phyloP scores from a whole-genome alignment of 2,888 invertebrate species.

The Drosophila percnosoma region DNA sequence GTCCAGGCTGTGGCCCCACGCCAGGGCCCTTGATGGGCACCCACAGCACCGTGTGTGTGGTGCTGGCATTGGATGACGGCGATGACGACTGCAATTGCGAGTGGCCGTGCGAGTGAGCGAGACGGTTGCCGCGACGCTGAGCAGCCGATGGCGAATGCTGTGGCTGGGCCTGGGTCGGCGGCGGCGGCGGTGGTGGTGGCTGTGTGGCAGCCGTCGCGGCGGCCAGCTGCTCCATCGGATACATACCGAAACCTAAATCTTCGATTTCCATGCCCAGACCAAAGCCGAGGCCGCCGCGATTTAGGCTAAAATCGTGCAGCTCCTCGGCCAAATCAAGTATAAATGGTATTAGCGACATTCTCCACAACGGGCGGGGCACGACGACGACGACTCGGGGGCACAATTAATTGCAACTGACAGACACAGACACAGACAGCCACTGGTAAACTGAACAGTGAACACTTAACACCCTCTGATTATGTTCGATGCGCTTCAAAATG shows the following conservation, averaged over 20 bases:
- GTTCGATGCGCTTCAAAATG: constrained; percentile 24
- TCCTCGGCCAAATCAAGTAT: constrained; percentile 80
- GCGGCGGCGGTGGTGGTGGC: constrained; percentile 19
- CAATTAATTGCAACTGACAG: constrained; percentile 19
- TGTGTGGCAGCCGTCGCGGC: constrained; percentile 51
- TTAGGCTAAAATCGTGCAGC: constrained; percentile 64
- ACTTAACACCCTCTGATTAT: constrained; percentile 16
- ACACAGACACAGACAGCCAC: constrained; percentile 16
- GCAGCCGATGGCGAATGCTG: constrained; percentile 49
- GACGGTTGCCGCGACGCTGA: constrained; percentile 43
- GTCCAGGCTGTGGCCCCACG: background rate
- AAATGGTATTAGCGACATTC: constrained; percentile 81
- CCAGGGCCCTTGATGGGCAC: constrained; percentile 62
- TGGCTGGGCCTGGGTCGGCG: constrained; percentile 47
- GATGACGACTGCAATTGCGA: constrained; percentile 17
- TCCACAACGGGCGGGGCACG: constrained; percentile 13
- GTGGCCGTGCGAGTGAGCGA: constrained; percentile 43
- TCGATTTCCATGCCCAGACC: constrained; percentile 75
- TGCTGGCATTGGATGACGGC: background rate
- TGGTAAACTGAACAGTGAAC: constrained; percentile 22
- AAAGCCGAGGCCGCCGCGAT: constrained; percentile 52
- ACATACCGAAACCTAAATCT: constrained; percentile 82
- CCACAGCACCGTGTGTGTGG: constrained; percentile 54
- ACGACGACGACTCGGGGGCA: background rate
- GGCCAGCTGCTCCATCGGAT: constrained; percentile 77